Percentiles rank a stretch among this genome's conserved stretches.
These are phyloP conservation scores for Cinara cedri DNA, from an alignment of 2,888 invertebrate species.

Conservation along the genomic window DNA sequence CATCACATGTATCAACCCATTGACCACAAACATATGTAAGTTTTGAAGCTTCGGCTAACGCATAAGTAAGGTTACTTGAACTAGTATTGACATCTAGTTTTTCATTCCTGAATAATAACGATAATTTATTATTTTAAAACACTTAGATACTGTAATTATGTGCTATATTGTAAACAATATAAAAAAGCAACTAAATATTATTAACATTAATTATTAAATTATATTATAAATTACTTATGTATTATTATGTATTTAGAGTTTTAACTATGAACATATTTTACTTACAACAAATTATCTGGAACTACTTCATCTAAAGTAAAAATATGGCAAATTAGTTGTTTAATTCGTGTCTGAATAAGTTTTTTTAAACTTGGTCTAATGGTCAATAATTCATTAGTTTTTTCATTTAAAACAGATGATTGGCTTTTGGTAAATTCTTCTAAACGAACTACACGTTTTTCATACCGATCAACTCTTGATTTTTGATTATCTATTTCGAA, in stretches of 20 bases:
- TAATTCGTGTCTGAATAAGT: slow-evolving; percentile 67
- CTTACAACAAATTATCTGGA: slow-evolving; percentile 63
- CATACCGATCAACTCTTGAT: slow-evolving; percentile 69
- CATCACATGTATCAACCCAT: slow-evolving; percentile 76
- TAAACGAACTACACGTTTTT: slow-evolving; percentile 70
- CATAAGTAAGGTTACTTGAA: slow-evolving; percentile 67
- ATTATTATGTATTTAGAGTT: slow-evolving; percentile 18
- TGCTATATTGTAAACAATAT: slow-evolving; percentile 34
- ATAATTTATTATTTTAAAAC: background rate
- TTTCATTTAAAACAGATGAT: slow-evolving; percentile 66
- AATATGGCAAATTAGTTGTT: slow-evolving; percentile 72
- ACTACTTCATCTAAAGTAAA: slow-evolving; percentile 69
- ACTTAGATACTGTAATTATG: background rate
- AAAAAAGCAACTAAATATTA: background rate
- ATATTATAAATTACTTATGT: slow-evolving; percentile 8
- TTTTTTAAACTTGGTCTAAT: slow-evolving; percentile 68
- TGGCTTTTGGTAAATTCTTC: slow-evolving; percentile 68
- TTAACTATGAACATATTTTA: background rate
- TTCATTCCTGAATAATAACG: slow-evolving; percentile 18
- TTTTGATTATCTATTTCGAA: slow-evolving; percentile 64
- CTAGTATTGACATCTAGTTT: slow-evolving; percentile 61
- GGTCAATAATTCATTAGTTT: slow-evolving; percentile 59
- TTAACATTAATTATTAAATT: slow-evolving; percentile 27
- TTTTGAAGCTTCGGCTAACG: slow-evolving; percentile 76
- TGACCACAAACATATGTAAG: slow-evolving; percentile 80